A percentile compares a stretch with the other conserved stretches of the same genome.
phyloP scores from a whole-genome alignment of 2,888 invertebrate species.

The Eulithis testata region DNA sequence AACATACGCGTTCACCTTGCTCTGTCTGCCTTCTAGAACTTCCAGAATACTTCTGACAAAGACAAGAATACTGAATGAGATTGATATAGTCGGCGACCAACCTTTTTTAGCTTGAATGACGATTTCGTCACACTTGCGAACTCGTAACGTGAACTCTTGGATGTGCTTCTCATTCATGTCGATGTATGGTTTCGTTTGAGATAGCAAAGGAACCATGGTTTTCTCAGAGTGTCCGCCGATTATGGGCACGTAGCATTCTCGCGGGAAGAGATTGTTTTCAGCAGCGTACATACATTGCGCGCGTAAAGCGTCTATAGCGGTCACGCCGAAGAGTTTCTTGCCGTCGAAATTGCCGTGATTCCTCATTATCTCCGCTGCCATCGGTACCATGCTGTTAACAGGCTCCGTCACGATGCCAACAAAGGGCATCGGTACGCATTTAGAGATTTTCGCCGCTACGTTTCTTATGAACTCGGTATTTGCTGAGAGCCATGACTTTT shows the following conservation, averaged over 20 bases:
- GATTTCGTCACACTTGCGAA: conserved; percentile 86
- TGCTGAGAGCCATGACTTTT: conserved; percentile 84
- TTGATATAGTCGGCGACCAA: conserved; percentile 84
- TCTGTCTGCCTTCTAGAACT: conserved; percentile 63
- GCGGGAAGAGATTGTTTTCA: conserved; percentile 85
- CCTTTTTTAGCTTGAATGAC: conserved; percentile 87
- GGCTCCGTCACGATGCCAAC: conserved; percentile 76
- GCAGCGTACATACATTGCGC: conserved; percentile 91
- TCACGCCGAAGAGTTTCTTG: conserved; percentile 89
- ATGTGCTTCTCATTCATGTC: conserved; percentile 71
- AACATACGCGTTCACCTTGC: conserved; percentile 59
- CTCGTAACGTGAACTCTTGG: conserved; percentile 60
- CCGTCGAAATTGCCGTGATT: conserved; percentile 82
- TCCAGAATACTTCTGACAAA: conserved; percentile 84
- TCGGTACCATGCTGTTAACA: conserved; percentile 72
- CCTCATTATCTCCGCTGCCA: conserved; percentile 73
- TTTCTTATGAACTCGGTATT: conserved; percentile 72
- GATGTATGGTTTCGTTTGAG: conserved; percentile 86
- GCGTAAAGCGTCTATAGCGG: conserved; percentile 88
- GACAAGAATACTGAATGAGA: conserved; percentile 86
- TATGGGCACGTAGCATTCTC: conserved; percentile 89
- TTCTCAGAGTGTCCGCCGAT: conserved; percentile 90
- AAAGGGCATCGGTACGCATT: conserved; percentile 64
- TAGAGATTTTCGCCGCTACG: conserved; percentile 58
- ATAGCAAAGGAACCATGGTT: conserved; percentile 91